Evolutionary conservation across 1,140 invertebrate genomes (phyloP), one percentile per base, ranked within the genome.

Genomic region (Apolygus lucorum): DNA sequence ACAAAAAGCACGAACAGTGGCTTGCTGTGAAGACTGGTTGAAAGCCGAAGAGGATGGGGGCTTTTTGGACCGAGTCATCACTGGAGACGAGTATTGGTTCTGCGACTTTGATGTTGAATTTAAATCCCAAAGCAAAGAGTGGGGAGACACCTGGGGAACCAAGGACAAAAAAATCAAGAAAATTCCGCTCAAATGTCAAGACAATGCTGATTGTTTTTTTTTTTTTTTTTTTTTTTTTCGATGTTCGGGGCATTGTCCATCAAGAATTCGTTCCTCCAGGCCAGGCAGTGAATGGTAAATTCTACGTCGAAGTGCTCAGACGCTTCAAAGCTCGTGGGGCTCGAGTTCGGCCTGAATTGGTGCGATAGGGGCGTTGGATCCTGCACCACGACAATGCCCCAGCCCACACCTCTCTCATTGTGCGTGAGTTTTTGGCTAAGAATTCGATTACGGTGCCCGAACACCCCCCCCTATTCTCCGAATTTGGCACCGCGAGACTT

Each of bases 341-440:
- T 0, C 8, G 0, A 26, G 4, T 67, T 59, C 54, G 11, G 22
- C 54, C 54, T 63, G 70, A 71, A 77, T 74, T 68, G 25, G 28
- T 65, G 63, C 21, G 68, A 67, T n/a, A 71, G 71, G 52, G 76
- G 75, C 73, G 64, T 72, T 52, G 70, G 77, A 25, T 74, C 76
- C 28, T 76, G 76, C 71, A 77, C 77, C 70, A 79, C 77, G 72
- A 74, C 74, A 67, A 72, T 72, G 52, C 70, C 63, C 49, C 76
- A 78, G 59, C 74, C 66, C 34, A 66, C 69, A 52, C 49, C 29
- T 54, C n/a, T 75, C 68, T 17, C 71, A 17, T 49, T 74, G 63
- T 75, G 27, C 42, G n/a, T n/a, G 28, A 28, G 63, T 17, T 26
- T 26, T 65, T 65, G n/a, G 21, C n/a, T 25, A 4, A 22, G 25